Base-by-base conservation (phyloP, 2,113 vertebrate genomes). In the Periophthalmodon schlosseri region DNA sequence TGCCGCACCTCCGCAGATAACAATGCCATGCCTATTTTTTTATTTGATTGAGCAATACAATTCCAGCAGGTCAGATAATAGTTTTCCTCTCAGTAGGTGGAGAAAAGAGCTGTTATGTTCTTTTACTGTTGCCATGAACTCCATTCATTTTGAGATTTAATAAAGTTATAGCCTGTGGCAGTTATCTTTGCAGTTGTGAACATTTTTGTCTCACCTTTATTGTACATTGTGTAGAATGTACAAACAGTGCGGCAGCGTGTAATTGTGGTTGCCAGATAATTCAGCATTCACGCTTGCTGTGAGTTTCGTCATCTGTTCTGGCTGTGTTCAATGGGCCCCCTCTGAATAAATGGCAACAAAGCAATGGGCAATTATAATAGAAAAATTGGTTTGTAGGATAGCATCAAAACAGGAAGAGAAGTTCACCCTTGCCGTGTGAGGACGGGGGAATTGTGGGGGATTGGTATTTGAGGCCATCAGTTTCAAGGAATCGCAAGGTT, bases 381-480 rank as follows among this genome's bases (percentile, higher is more conserved):
- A 83, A 86, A 82, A 88, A 88, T 80, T 85, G 89, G 76, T 84
- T 88, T 77, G 56, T 66, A 33, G 75, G 82, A 90, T 87, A 89
- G 73, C 72, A 90, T 89, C 75, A 61, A 60, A 76, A 78, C 68
- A 14, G 68, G 79, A 87, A 76, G 69, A 71, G 34, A 70, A 82
- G 66, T 24, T 67, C 33, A 0, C 34, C 71, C 28, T 65, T 5
- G 77, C 69, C 0, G 70, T 9, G 20, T 54, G 57, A 9, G 39
- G 8, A 18, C 1, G 3, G 18, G 16, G 57, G 16, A 67, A 36
- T 58, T 69, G 64, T 54, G 46, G 16, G 18, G 73, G 66, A 8
- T 18, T 61, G 75, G 84, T 83, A 52, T 77, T 18, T 65, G 58
- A 83, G 75, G 73, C 65, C 64, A 64, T 76, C 23, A 66, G 65